Percentiles rank a stretch among this genome's conserved stretches.
Evolutionary conservation across 2,888 invertebrate genomes (phyloP).

Genomic region (Lasioglossum calceatum): DNA sequence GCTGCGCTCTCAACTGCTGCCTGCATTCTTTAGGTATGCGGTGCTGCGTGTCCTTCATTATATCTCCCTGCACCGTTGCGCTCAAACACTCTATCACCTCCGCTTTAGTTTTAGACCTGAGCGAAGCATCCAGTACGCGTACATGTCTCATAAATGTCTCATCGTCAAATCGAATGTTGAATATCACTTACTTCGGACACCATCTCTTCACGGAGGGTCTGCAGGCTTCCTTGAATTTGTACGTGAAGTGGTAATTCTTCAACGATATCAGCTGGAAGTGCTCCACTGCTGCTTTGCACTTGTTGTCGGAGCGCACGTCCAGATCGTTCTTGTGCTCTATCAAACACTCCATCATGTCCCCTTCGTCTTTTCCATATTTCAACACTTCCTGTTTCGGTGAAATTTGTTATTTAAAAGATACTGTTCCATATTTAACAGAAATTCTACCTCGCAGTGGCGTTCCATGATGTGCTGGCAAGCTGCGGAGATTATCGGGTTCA

Average conservation of each 20-base stretch:
- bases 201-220: conserved; percentile 90
- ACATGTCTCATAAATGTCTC: neutral
- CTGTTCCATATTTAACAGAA: neutral
- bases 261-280: conserved; percentile 98
- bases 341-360: conserved; percentile 97
- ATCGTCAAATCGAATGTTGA: conserved; percentile 8
- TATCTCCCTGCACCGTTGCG: conserved; percentile 95
- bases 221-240: conserved; percentile 97
- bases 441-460: conserved; percentile 88
- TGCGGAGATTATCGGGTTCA: conserved; percentile 95
- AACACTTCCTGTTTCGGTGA: conserved; percentile 85
- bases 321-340: conserved; percentile 96
- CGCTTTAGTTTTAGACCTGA: conserved; percentile 90
- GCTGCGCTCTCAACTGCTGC: conserved; percentile 95
- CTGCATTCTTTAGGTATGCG: conserved; percentile 95
- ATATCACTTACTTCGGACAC: conserved; percentile 84
- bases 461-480: conserved; percentile 93
- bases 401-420: neutral
- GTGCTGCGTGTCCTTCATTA: conserved; percentile 90
- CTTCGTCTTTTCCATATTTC: conserved; percentile 90
- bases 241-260: conserved; percentile 96
- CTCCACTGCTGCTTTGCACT: conserved; percentile 97
- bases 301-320: conserved; percentile 90
- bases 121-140: conserved; percentile 10
- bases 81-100: conserved; percentile 95